Evolutionary conservation across 2,113 vertebrate species (phyloP).

Genomic region (Heterotilapia buettikoferi): DNA sequence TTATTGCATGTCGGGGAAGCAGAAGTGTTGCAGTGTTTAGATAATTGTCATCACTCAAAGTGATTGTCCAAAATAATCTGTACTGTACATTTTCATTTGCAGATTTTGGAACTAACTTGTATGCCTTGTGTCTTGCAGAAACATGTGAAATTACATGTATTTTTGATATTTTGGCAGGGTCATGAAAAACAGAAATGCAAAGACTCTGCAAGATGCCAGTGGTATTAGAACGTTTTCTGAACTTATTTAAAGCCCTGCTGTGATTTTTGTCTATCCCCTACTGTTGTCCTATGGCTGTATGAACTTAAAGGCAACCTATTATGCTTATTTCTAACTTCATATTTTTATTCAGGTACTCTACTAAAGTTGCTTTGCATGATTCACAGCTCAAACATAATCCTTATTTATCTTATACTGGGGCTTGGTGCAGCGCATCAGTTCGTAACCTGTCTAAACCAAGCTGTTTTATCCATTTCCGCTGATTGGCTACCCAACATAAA

Average conservation of each 20-base stretch:
- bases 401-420: background rate
- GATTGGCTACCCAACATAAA: background rate
- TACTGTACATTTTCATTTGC: slow-evolving; percentile 9
- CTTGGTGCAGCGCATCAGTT: background rate
- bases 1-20: slow-evolving; percentile 45
- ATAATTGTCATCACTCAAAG: background rate
- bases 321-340: background rate
- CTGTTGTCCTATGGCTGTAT: background rate
- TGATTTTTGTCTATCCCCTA: slow-evolving; percentile 11
- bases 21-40: slow-evolving; percentile 5
- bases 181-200: background rate
- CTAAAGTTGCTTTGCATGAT: background rate
- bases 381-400: background rate
- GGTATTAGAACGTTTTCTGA: background rate
- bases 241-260: background rate
- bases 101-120: background rate
- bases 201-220: slow-evolving; percentile 4
- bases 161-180: slow-evolving; percentile 29
- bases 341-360: background rate
- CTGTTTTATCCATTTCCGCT: background rate
- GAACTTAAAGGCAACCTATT: background rate
- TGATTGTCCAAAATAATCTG: background rate
- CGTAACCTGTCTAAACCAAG: background rate
- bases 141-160: slow-evolving; percentile 7
- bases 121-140: slow-evolving; percentile 12